Evolutionary conservation across 2,888 invertebrate genomes (phyloP), one percentile per base, ranked within the genome.

Genomic region (Dugesia japonica): DNA sequence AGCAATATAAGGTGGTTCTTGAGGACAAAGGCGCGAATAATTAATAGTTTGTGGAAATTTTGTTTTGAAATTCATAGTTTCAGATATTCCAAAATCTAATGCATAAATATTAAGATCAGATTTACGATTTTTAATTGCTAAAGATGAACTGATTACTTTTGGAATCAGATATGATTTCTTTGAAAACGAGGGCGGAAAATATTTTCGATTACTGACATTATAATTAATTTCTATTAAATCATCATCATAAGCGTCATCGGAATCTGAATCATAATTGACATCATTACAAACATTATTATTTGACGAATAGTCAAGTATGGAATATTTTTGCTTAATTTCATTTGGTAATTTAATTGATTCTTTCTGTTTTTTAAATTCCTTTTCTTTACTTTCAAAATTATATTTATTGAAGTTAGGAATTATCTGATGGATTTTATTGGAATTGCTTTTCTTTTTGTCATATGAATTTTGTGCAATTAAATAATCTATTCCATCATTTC

Each of bases 81-180:
- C 56, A 23, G 56, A 13, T 4, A 56, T 20, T 56, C 56, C 56
- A n/a, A 56, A 56, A 56, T 56, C 56, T n/a, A 56, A 23, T 4
- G 56, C 56, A n/a, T 56, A 56, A 9, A 56, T 56, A n/a, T 4
- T 56, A 56, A 20, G n/a, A 23, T 20, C 23, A 7, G 56, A 56
- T 56, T 56, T 56, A 23, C n/a, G n/a, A 56, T 56, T 56, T 23
- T 56, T 56, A n/a, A 56, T 56, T n/a, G 56, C 56, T n/a, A 56
- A 23, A 4, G 56, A 56, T 9, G n/a, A 56, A 56, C 56, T 56
- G 9, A 56, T 13, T n/a, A 56, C n/a, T 56, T 56, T 56, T 4
- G 56, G 56, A 4, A 56, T 56, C 7, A 56, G n/a, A 56, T 56
- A 56, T n/a, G 56, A 56, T n/a, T 56, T 56, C 17, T 56, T n/a